Percentiles rank a stretch among this genome's conserved stretches.
Conservation (phyloP, 2,113 vertebrate genomes). For the Hystrix cristata region DNA sequence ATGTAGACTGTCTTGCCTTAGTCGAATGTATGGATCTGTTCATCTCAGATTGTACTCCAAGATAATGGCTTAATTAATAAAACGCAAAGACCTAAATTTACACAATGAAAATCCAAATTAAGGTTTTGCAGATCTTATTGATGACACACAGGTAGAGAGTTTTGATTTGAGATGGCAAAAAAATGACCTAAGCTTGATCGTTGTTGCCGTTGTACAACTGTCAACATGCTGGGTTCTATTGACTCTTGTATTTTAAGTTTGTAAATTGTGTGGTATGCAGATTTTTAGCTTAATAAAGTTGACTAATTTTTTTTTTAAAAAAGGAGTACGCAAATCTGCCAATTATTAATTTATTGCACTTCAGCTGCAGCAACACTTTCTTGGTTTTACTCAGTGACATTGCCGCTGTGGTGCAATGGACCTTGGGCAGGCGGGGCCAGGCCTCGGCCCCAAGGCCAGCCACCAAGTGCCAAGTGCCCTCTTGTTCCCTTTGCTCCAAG, state of each 20-base stretch:
- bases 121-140: not conserved
- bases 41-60: not conserved
- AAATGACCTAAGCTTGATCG: not conserved
- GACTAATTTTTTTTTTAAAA: not conserved
- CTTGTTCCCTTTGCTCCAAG: not conserved
- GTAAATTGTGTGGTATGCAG: not conserved
- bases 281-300: not conserved
- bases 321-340: not conserved
- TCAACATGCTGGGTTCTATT: not conserved
- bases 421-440: not conserved
- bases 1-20: not conserved
- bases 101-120: slow-evolving; percentile 31
- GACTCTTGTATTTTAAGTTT: not conserved
- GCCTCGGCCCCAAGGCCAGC: not conserved
- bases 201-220: not conserved
- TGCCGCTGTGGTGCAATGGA: not conserved
- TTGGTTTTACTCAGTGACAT: not conserved
- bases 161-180: not conserved
- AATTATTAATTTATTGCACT: slow-evolving; percentile 10
- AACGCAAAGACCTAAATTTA: slow-evolving; percentile 33
- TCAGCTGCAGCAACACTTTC: not conserved
- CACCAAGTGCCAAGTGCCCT: not conserved
- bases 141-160: not conserved
- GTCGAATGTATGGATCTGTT: slow-evolving; percentile 11
- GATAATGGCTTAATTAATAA: slow-evolving; percentile 17